phyloP scores from a whole-genome alignment of 2,113 vertebrate species.

The Butastur rufipennis region DNA sequence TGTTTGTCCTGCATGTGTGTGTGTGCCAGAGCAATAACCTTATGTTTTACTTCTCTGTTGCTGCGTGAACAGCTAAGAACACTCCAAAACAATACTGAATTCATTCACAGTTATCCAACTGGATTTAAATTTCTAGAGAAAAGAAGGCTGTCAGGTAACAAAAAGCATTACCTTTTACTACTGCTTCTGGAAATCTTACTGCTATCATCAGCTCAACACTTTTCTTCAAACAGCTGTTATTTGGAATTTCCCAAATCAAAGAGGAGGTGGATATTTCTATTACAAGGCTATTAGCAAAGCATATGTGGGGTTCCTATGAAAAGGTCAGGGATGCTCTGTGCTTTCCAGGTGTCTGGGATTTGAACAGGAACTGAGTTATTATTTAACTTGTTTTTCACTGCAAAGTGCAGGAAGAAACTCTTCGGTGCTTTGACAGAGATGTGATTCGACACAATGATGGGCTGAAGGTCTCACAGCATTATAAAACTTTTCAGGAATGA shows the following conservation, averaged over 20 bases:
- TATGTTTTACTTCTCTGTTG: background rate
- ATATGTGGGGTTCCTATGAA: background rate
- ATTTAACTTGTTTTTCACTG: background rate
- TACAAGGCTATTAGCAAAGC: background rate
- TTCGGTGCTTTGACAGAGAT: background rate
- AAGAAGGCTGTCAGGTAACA: background rate
- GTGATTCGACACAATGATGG: background rate
- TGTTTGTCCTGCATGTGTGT: accelerated
- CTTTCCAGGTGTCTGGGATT: background rate
- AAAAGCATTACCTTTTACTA: background rate
- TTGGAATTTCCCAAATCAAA: background rate
- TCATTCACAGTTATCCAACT: background rate
- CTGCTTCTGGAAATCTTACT: background rate
- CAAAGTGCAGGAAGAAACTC: background rate
- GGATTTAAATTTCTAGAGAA: background rate
- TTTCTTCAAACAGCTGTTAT: background rate
- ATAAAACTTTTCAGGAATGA: background rate
- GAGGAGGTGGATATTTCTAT: background rate
- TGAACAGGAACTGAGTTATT: background rate
- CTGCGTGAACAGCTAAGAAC: background rate
- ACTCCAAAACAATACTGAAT: background rate
- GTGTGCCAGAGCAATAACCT: background rate
- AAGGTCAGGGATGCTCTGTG: background rate
- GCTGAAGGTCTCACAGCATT: background rate
- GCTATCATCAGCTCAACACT: background rate